phyloP scores from a whole-genome alignment of 2,888 invertebrate genomes.

The Tyria jacobaeae region DNA sequence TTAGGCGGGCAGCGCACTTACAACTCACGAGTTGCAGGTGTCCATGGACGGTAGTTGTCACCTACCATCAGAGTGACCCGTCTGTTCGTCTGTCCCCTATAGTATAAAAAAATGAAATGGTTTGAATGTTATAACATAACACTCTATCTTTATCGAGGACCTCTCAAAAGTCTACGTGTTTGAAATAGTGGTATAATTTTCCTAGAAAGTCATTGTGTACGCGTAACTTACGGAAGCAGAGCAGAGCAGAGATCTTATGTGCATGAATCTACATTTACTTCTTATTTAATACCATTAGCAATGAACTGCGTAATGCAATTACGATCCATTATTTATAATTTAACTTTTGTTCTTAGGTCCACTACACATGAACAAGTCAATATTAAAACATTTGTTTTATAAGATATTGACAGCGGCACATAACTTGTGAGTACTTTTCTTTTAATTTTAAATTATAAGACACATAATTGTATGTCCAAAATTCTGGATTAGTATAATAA shows the following conservation, averaged over 20 bases:
- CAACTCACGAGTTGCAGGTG: no score
- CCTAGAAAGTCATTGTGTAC: conserved; percentile 13
- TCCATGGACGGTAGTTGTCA: no score
- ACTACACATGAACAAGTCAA: background rate
- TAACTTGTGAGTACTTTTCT: background rate
- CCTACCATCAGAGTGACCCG: no score
- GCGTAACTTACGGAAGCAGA: conserved; percentile 12
- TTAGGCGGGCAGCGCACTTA: no score
- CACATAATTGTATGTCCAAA: no score
- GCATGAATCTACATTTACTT: conserved; percentile 3
- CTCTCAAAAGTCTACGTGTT: no score
- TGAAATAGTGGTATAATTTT: background rate
- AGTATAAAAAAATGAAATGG: no score
- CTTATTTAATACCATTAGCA: conserved; percentile 7
- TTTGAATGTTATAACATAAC: no score
- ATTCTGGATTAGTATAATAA: no score
- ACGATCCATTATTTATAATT: conserved; percentile 17
- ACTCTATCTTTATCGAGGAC: no score
- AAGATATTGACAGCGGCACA: background rate
- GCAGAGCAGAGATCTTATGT: conserved; percentile 1
- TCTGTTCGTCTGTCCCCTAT: no score
- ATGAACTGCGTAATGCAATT: conserved; percentile 16
- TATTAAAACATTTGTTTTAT: background rate
- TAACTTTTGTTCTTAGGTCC: conserved; percentile 2
- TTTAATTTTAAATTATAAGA: background rate